phyloP scores from a whole-genome alignment of 2,888 invertebrate species.

The Panopea generosa region DNA sequence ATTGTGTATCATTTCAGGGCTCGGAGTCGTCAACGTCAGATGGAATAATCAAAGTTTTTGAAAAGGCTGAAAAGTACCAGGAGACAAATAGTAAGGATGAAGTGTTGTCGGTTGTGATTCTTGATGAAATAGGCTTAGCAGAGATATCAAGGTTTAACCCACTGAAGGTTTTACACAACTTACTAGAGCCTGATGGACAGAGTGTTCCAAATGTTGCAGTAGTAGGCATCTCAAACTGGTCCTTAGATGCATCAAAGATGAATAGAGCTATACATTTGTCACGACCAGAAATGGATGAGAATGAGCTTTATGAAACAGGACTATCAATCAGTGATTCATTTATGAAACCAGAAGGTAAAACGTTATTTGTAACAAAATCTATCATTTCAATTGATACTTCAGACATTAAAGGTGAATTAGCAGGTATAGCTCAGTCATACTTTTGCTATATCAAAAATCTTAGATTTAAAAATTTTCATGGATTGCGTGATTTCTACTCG shows the following conservation, averaged over 20 bases:
- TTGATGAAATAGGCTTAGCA: conserved; percentile 78
- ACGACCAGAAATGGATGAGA: conserved; percentile 70
- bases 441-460: conserved; percentile 28
- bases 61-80: conserved; percentile 70
- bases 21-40: conserved; percentile 76
- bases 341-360: neutral
- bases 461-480: conserved; percentile 65
- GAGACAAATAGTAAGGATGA: conserved; percentile 55
- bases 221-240: conserved; percentile 77
- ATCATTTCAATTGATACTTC: neutral
- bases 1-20: conserved; percentile 73
- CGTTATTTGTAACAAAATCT: neutral
- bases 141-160: conserved; percentile 76
- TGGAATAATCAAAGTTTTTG: conserved; percentile 75
- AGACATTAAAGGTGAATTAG: conserved; percentile 23
- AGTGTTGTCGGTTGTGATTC: conserved; percentile 72
- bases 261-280: conserved; percentile 77
- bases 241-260: conserved; percentile 79
- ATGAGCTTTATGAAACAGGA: conserved; percentile 69
- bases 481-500: conserved; percentile 67
- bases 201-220: conserved; percentile 71
- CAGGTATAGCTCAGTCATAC: conserved; percentile 43
- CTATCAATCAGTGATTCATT: conserved; percentile 65
- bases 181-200: conserved; percentile 69
- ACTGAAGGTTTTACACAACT: conserved; percentile 73